phyloP scores from a whole-genome alignment of 2,888 invertebrate species.

The Calameuta filiformis region DNA sequence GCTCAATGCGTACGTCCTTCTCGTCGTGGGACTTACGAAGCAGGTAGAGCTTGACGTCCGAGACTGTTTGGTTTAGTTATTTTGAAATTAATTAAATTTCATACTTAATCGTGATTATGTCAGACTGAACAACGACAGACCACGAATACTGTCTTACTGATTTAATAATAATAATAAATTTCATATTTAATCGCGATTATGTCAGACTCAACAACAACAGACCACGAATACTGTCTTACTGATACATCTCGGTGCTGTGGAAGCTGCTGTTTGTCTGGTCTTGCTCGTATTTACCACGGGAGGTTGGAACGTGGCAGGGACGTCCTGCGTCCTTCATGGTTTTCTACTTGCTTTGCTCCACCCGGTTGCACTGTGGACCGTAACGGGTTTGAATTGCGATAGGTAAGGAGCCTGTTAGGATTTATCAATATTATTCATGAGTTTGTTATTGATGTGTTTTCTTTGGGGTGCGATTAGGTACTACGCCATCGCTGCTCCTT shows the following conservation, averaged over 20 bases:
- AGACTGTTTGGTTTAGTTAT: background rate
- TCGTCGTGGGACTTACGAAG: slow-evolving; percentile 74
- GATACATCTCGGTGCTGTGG: slow-evolving; percentile 78
- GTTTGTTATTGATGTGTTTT: slow-evolving; percentile 5
- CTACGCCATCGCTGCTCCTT: slow-evolving; percentile 82
- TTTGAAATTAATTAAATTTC: background rate
- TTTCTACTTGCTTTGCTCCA: slow-evolving; percentile 78
- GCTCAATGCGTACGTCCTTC: slow-evolving; percentile 79
- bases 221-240: slow-evolving; percentile 75
- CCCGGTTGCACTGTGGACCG: slow-evolving; percentile 82
- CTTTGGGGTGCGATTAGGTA: slow-evolving; percentile 66
- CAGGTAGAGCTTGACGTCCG: background rate
- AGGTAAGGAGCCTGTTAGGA: slow-evolving; percentile 45
- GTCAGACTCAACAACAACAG: slow-evolving; percentile 56
- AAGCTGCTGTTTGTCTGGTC: slow-evolving; percentile 74
- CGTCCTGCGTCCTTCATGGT: slow-evolving; percentile 74
- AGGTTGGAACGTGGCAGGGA: slow-evolving; percentile 68
- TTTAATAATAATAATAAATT: no score
- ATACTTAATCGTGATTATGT: background rate
- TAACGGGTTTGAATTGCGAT: slow-evolving; percentile 83
- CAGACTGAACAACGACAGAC: slow-evolving; percentile 47
- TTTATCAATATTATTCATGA: background rate
- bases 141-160: slow-evolving; percentile 78
- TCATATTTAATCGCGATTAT: background rate
- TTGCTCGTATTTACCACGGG: slow-evolving; percentile 72